Percentiles rank a stretch among this genome's conserved stretches.
These are phyloP conservation scores for Temnothorax longispinosus DNA, from an alignment of 1,140 invertebrate genomes.

Conservation along the genomic window DNA sequence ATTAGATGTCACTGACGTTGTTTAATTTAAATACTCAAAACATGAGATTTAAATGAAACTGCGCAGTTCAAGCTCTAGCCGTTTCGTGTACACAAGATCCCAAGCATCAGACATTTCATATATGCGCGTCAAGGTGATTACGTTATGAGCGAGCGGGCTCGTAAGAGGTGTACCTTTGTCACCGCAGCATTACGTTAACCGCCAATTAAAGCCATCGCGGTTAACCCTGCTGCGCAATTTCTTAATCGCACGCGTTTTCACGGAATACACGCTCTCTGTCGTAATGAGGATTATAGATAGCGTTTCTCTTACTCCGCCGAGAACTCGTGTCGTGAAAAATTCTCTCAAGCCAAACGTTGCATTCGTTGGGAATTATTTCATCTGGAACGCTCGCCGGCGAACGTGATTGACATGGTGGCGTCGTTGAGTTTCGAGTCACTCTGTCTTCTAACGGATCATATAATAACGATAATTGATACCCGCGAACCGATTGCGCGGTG, in stretches of 20 bases:
- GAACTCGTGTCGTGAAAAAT: not conserved
- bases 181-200: constrained; percentile 65
- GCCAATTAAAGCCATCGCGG: constrained; percentile 67
- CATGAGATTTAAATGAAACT: not conserved
- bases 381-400: not conserved
- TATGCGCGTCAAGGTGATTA: constrained; percentile 42
- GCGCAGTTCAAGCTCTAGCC: not conserved
- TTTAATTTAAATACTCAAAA: not conserved
- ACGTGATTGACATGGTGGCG: not conserved
- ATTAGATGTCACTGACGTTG: not conserved
- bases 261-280: constrained; percentile 44
- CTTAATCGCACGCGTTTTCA: constrained; percentile 71
- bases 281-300: constrained; percentile 43
- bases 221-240: constrained; percentile 71
- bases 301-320: not conserved
- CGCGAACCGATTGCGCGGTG: not conserved
- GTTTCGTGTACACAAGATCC: constrained; percentile 10
- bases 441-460: not conserved
- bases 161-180: constrained; percentile 39
- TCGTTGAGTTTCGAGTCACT: not conserved
- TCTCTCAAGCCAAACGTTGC: not conserved
- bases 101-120: constrained; percentile 28
- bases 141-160: constrained; percentile 16
- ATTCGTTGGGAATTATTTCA: not conserved
- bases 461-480: constrained; percentile 49